These are phyloP conservation scores for Rhopalosiphum nymphaeae DNA, from an alignment of 2,888 invertebrate species.

Conservation along the genomic window DNA sequence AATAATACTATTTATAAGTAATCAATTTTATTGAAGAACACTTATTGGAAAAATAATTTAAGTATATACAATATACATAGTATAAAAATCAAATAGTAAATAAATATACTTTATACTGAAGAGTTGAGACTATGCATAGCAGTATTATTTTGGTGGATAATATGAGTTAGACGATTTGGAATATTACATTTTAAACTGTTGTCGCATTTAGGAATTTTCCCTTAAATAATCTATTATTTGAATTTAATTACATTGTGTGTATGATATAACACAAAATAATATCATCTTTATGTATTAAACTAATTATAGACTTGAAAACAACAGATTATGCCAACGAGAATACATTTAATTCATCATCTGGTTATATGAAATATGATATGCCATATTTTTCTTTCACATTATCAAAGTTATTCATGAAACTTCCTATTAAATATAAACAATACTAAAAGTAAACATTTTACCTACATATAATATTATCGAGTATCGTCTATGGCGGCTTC, in stretches of 20 bases:
- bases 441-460: background rate
- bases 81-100: background rate
- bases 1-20: too few species aligned
- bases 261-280: background rate
- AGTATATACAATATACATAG: background rate
- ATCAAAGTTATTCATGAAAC: background rate
- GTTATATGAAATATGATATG: background rate
- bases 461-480: too few species aligned
- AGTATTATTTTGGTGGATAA: background rate
- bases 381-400: background rate
- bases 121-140: background rate
- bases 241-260: background rate
- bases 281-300: background rate
- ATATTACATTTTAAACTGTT: background rate
- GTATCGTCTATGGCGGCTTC: too few species aligned
- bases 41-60: too few species aligned
- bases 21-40: too few species aligned
- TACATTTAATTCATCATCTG: background rate
- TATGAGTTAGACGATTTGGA: background rate
- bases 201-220: background rate
- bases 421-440: background rate
- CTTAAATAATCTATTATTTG: background rate
- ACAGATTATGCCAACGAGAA: background rate
- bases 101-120: background rate
- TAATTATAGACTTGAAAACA: background rate